Percentiles rank a stretch among this genome's conserved stretches.
These are phyloP conservation scores for Zhuqinia jingwanae DNA, from an alignment of 2,888 invertebrate species.

Conservation along the genomic window DNA sequence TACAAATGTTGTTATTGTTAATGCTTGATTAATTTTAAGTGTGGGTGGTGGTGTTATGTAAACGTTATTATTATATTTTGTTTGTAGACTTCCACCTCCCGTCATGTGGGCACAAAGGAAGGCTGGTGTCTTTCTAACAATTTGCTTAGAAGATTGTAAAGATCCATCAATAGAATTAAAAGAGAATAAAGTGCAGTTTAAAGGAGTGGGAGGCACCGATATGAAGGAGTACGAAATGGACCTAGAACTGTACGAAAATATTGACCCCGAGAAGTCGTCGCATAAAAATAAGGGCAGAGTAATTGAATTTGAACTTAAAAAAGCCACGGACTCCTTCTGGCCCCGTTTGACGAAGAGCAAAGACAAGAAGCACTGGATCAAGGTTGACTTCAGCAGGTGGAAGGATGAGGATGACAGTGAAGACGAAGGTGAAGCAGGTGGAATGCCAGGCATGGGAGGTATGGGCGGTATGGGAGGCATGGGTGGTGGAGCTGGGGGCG, in stretches of 20 bases:
- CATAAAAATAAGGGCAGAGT: slow-evolving; percentile 82
- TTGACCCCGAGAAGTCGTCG: slow-evolving; percentile 88
- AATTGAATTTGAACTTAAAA: slow-evolving; percentile 83
- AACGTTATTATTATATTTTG: too few relatives aligned
- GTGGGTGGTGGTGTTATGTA: too few relatives aligned
- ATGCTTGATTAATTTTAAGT: neutral
- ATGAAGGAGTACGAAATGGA: slow-evolving; percentile 93
- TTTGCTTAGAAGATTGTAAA: slow-evolving; percentile 94
- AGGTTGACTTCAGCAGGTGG: slow-evolving; percentile 99
- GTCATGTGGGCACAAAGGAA: slow-evolving; percentile 97
- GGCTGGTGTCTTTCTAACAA: slow-evolving; percentile 91
- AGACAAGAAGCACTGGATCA: slow-evolving; percentile 81
- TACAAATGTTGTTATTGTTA: neutral
- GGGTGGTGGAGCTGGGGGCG: slow-evolving; percentile 70
- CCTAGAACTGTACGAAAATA: slow-evolving; percentile 90
- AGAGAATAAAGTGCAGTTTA: slow-evolving; percentile 86
- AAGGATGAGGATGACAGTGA: slow-evolving; percentile 97
- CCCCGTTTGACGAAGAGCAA: slow-evolving; percentile 81
- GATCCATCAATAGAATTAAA: slow-evolving; percentile 89
- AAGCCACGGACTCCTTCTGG: slow-evolving; percentile 91
- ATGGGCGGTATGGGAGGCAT: slow-evolving; percentile 75
- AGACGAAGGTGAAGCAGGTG: slow-evolving; percentile 88
- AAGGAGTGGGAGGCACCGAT: slow-evolving; percentile 92
- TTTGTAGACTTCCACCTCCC: slow-evolving; percentile 83
- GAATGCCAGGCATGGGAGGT: slow-evolving; percentile 64